Evolutionary conservation across 2,888 invertebrate genomes (phyloP), one percentile per base, ranked within the genome.

Genomic region (Acleris literana): DNA sequence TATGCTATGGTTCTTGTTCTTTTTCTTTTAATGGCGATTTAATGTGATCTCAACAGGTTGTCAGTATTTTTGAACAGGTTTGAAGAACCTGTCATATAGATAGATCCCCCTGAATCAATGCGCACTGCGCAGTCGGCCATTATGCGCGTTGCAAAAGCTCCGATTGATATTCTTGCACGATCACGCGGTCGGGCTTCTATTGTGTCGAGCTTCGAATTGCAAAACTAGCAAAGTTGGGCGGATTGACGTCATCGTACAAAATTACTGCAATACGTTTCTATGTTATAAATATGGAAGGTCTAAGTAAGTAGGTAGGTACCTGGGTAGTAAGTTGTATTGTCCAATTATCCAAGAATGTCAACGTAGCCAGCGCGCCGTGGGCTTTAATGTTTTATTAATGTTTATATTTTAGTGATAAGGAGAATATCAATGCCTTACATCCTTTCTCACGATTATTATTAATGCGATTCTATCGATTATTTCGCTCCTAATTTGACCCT

Each of bases 131-230:
- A 44, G 20, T 44, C 22, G 44, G 9, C 43, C 44, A 25, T 46
- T 57, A 57, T 57, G 57, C 25, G 56, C 44, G 22, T 57, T 57
- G 57, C 57, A 57, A 57, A 57, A 57, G 46, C 56, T 56, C 33
- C 57, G 46, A 57, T 57, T 46, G 57, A 57, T 57, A 57, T 57
- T 57, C 46, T 57, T 25, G 57, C 57, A 57, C 11, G 57, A 46
- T 57, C 57, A 57, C 57, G 57, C 44, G 57, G n/a, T 43, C 55
- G 44, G 22, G 56, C 44, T 17, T 52, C 57, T 57, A 57, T 57
- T 57, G 56, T 56, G 25, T 54, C 13, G 57, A 46, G 57, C 57
- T 57, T 57, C 22, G 22, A 16, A 13, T 57, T 57, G 57, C 57
- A 57, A 57, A 46, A 57, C 57, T 25, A 29, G 46, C 46, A 5